A percentile compares a stretch with the other conserved stretches of the same genome.
These are phyloP conservation scores for Triplophysa dalaica DNA, from an alignment of 2,113 vertebrate genomes.

Conservation along the genomic window DNA sequence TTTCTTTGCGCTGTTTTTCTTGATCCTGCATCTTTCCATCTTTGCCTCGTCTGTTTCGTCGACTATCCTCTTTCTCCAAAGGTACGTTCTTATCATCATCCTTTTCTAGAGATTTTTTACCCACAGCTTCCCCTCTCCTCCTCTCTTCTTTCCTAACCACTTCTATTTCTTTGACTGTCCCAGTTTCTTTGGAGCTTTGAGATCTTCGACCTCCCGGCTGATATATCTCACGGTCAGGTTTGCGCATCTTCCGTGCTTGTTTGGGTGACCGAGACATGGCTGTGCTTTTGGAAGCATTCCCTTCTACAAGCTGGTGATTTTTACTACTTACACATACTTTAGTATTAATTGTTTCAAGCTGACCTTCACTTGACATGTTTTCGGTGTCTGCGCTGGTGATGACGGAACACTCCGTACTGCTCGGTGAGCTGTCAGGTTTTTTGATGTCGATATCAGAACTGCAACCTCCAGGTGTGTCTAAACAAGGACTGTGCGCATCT, in stretches of 20 bases:
- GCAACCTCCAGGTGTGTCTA: not conserved
- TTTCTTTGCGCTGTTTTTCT: slow-evolving; percentile 30
- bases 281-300: slow-evolving; percentile 27
- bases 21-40: slow-evolving; percentile 44
- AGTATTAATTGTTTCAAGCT: not conserved
- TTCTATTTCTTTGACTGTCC: slow-evolving; percentile 60
- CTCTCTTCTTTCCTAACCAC: slow-evolving; percentile 45
- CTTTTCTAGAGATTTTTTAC: slow-evolving; percentile 4
- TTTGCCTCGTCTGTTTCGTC: slow-evolving; percentile 48
- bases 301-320: not conserved
- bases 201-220: slow-evolving; percentile 86
- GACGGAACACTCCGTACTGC: not conserved
- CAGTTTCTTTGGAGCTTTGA: slow-evolving; percentile 64
- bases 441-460: not conserved
- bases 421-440: slow-evolving; percentile 28
- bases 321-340: not conserved
- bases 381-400: not conserved
- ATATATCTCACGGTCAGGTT: slow-evolving; percentile 93
- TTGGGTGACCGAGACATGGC: slow-evolving; percentile 63
- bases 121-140: slow-evolving; percentile 50
- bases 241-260: slow-evolving; percentile 78
- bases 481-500: slow-evolving; percentile 45
- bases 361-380: slow-evolving; percentile 26
- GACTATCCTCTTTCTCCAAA: slow-evolving; percentile 44
- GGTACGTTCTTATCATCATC: slow-evolving; percentile 28